Evolutionary conservation across 2,888 invertebrate species (phyloP).

Genomic region (Osmoderma eremita): DNA sequence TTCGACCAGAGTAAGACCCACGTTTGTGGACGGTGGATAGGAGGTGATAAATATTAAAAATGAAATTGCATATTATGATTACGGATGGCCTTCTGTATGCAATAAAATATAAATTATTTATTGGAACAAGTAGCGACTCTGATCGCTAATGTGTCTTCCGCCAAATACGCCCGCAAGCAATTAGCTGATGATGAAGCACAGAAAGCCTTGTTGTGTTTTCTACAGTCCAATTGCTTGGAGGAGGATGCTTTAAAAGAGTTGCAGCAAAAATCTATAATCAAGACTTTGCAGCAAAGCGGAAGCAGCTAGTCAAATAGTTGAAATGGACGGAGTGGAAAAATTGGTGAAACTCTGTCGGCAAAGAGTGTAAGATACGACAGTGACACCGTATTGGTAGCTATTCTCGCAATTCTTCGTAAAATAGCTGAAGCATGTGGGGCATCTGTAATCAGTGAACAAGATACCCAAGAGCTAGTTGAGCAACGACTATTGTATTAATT

Average conservation of each 20-base stretch:
- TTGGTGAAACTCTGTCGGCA: conserved; percentile 76
- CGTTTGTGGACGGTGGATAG: too few relatives aligned
- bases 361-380: conserved; percentile 71
- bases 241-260: conserved; percentile 76
- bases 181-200: conserved; percentile 70
- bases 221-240: conserved; percentile 65
- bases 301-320: conserved; percentile 75
- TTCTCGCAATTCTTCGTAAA: conserved; percentile 73
- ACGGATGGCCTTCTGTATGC: too few relatives aligned
- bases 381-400: conserved; percentile 74
- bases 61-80: too few relatives aligned
- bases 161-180: conserved; percentile 75
- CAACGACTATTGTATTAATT: conserved; percentile 83
- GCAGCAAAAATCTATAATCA: conserved; percentile 84
- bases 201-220: conserved; percentile 78
- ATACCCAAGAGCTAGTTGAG: conserved; percentile 78
- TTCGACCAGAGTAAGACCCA: too few relatives aligned
- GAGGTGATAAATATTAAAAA: too few relatives aligned
- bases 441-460: conserved; percentile 67
- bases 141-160: conserved; percentile 85
- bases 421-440: conserved; percentile 69
- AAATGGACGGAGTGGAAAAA: conserved; percentile 73
- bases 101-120: too few relatives aligned
- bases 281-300: conserved; percentile 76
- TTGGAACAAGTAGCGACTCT: conserved; percentile 92